Evolutionary conservation across 2,797 vertebrate species (phyloP).

Genomic region (Acanthis flammea): DNA sequence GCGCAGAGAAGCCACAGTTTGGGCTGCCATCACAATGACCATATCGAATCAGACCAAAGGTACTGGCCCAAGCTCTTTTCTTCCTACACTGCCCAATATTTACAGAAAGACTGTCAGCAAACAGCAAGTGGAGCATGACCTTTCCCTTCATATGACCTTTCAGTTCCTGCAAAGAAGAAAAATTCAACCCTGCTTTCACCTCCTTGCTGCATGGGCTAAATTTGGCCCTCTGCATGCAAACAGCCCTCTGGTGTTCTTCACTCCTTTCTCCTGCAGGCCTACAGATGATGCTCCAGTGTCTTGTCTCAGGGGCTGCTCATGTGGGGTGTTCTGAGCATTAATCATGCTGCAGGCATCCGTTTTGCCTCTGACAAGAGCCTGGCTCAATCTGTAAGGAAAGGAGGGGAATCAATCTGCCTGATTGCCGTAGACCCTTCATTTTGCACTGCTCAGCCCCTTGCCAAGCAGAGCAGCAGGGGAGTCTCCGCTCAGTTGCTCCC

Average conservation of each 20-base stretch:
- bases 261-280: not conserved
- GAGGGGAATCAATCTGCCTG: slow-evolving; percentile 23
- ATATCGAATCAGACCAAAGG: accelerated
- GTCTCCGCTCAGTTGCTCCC: slow-evolving; percentile 13
- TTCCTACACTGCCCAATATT: not conserved
- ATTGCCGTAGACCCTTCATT: not conserved
- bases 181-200: not conserved
- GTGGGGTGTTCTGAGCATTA: not conserved
- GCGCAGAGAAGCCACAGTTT: not conserved
- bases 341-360: not conserved
- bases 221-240: not conserved
- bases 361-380: not conserved
- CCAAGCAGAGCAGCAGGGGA: slow-evolving; percentile 5
- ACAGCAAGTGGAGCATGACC: not conserved
- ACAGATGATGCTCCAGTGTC: not conserved
- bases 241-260: not conserved
- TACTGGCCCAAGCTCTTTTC: not conserved
- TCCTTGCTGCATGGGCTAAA: not conserved
- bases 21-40: not conserved
- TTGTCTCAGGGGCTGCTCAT: not conserved
- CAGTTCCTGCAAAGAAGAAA: not conserved
- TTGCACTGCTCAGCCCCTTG: not conserved
- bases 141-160: not conserved
- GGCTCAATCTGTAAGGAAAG: not conserved
- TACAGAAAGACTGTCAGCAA: not conserved